Evolutionary conservation across 2,888 invertebrate species (phyloP).

Genomic region (Parelbella ahira): DNA sequence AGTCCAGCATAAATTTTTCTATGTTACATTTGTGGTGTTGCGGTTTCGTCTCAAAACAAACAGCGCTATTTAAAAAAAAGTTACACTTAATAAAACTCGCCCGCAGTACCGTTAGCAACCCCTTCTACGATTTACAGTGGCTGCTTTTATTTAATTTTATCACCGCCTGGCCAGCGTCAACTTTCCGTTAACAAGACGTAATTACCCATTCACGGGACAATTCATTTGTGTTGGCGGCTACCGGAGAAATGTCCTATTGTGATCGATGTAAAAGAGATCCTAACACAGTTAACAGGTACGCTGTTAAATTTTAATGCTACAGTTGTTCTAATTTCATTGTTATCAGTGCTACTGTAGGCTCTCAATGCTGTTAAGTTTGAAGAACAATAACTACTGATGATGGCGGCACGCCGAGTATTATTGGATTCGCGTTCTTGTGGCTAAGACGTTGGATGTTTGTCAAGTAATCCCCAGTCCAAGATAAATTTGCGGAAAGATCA

Average conservation of each 20-base stretch:
- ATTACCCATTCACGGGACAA: constrained; percentile 50
- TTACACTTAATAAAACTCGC: constrained; percentile 39
- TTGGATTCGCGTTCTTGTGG: constrained; percentile 17
- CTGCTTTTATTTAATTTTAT: constrained; percentile 38
- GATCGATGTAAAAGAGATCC: neutral
- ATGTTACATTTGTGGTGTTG: too few relatives aligned
- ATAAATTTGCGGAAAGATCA: too few relatives aligned
- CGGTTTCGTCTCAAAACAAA: too few relatives aligned
- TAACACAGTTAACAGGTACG: constrained; percentile 1
- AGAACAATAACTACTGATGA: constrained; percentile 15
- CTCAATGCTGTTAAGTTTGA: constrained; percentile 18
- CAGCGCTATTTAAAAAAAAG: constrained; percentile 1
- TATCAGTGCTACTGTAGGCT: constrained; percentile 27
- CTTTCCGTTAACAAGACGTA: constrained; percentile 36
- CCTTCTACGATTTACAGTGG: constrained; percentile 46
- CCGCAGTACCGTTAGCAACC: constrained; percentile 51
- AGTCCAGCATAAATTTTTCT: too few relatives aligned
- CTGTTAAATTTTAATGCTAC: constrained; percentile 20
- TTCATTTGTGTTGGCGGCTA: constrained; percentile 39
- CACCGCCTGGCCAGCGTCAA: constrained; percentile 8
- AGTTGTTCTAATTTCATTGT: constrained; percentile 21
- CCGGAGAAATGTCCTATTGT: constrained; percentile 32
- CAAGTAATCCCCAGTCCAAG: too few relatives aligned
- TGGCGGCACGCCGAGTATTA: neutral
- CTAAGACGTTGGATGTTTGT: too few relatives aligned